Evolutionary conservation across 2,113 vertebrate species (phyloP), one percentile per base, ranked within the genome.

Genomic region (Hemiscyllium ocellatum): DNA sequence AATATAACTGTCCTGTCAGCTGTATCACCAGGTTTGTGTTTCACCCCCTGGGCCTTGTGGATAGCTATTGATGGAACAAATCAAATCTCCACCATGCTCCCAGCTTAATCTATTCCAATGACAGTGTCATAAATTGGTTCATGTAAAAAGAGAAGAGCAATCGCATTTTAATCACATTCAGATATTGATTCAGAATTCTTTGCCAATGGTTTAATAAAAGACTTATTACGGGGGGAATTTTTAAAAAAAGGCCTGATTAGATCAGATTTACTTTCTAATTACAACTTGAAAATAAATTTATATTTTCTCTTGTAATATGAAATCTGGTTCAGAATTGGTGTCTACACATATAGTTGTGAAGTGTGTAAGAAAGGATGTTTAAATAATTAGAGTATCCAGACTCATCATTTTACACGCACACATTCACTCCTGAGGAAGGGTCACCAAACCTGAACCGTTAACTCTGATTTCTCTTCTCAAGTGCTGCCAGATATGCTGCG

Each of bases 201-300:
- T 66, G 61, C n/a, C 89, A 93, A 68, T 93, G 89, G n/a, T 93
- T 93, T 93, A 66, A 93, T 93, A 93, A 93, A 93, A 66, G 89
- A 12, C n/a, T n/a, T 66, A 93, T 93, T 42, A 93, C 61, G 33
- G 20, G 17, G 89, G 89, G 61, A 93, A 93, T 68, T 42, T 37
- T 66, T 24, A 6, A 37, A 91, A 61, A 91, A 6, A n/a, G 61
- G 89, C 65, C 61, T 42, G 89, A 93, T 93, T 93, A 37, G 33
- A 93, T 93, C 61, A 68, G 89, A 68, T 93, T 93, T 93, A 93
- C 89, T 93, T 93, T 65, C n/a, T 37, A 37, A 68, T 66, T n/a
- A 93, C 61, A 93, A 33, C 61, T n/a, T 93, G 89, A 68, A 93
- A 93, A 93, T 93, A 68, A 66, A 66, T 93, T 91, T 91, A 29